These are phyloP conservation scores for Tragelaphus scriptus DNA, from an alignment of 2,113 vertebrate species.

Conservation along the genomic window DNA sequence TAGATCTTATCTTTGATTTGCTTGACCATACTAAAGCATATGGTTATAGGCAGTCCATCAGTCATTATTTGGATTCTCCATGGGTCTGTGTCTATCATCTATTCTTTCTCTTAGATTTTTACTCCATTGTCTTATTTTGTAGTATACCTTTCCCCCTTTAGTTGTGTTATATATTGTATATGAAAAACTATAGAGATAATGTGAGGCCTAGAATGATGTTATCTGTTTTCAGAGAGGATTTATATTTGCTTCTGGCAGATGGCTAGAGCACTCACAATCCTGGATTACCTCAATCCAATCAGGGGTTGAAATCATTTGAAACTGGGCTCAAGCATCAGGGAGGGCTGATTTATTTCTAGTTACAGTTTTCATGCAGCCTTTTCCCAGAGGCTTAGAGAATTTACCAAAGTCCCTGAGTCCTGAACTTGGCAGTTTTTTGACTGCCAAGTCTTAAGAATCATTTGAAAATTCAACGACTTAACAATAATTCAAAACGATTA, in stretches of 20 bases:
- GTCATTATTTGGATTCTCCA: background rate
- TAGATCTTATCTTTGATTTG: conserved; percentile 5
- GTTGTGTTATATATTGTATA: background rate
- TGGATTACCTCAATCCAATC: background rate
- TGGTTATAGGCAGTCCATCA: background rate
- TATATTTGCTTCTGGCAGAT: conserved; percentile 17
- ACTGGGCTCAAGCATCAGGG: background rate
- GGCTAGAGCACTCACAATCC: background rate
- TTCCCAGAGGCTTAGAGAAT: background rate
- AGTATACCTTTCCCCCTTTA: background rate
- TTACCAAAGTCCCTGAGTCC: background rate
- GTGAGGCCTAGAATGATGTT: background rate
- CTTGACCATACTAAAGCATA: background rate
- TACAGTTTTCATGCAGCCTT: background rate
- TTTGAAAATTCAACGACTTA: conserved; percentile 16
- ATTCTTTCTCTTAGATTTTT: background rate
- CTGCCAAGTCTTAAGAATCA: background rate
- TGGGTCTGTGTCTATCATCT: background rate
- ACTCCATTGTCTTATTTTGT: background rate
- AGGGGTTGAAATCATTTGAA: background rate
- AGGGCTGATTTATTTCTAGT: background rate
- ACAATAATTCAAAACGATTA: background rate
- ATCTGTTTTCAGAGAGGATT: background rate
- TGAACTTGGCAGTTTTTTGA: background rate
- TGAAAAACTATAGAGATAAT: background rate